Evolutionary conservation across 2,888 invertebrate species (phyloP).

Genomic region (Brachyptera putata): DNA sequence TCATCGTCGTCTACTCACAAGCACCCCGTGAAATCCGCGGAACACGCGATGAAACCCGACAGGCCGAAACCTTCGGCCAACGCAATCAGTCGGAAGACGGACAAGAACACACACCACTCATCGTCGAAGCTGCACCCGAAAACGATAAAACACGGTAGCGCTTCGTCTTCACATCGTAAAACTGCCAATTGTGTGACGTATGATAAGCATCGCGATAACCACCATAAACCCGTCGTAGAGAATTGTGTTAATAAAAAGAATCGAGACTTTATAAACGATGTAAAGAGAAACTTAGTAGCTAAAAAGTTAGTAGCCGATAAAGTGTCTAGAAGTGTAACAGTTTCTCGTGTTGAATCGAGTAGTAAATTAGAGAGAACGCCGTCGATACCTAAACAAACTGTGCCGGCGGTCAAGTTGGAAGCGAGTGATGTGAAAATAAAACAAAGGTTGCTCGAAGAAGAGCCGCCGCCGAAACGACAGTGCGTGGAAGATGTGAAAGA

Average conservation of each 20-base stretch:
- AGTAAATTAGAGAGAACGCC: conserved; percentile 5
- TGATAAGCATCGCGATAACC: not conserved
- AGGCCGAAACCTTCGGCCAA: not conserved
- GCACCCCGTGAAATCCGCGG: not conserved
- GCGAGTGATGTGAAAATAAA: conserved; percentile 55
- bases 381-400: too few species aligned
- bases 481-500: too few species aligned
- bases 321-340: not conserved
- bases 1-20: not conserved
- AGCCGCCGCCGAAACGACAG: not conserved
- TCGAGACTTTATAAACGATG: not conserved
- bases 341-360: not conserved
- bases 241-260: conserved; percentile 4
- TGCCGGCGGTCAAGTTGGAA: conserved; percentile 48
- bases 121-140: not conserved
- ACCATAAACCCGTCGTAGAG: not conserved
- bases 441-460: conserved; percentile 49
- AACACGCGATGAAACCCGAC: not conserved
- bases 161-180: not conserved
- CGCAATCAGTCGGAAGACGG: not conserved
- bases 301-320: not conserved
- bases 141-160: not conserved
- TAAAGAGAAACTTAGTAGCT: not conserved
- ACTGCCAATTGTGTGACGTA: not conserved
- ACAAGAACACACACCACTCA: not conserved